Percentiles rank a stretch among this genome's conserved stretches.
phyloP scores from a whole-genome alignment of 2,888 invertebrate genomes.

The Caenorhabditis drosophilae region DNA sequence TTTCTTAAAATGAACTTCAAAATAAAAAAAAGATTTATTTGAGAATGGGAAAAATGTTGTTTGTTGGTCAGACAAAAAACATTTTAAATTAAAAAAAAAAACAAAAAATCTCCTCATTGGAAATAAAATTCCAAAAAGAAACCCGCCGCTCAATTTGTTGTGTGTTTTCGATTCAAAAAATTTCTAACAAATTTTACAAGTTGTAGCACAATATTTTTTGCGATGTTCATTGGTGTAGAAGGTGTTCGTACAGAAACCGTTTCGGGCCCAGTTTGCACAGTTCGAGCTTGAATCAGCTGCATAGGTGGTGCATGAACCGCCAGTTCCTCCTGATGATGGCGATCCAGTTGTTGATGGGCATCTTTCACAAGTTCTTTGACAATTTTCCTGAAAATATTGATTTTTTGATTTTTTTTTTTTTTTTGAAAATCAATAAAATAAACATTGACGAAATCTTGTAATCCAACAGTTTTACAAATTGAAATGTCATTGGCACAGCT shows the following conservation, averaged over 20 bases:
- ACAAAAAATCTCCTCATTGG: too few relatives aligned
- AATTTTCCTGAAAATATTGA: constrained; percentile 8
- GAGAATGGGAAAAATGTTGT: too few relatives aligned
- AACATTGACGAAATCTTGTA: constrained; percentile 7
- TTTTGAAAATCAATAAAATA: neutral
- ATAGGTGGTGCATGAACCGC: neutral
- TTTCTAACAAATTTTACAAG: constrained; percentile 27
- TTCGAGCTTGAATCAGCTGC: constrained; percentile 13
- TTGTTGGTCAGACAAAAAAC: too few relatives aligned
- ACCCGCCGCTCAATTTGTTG: too few relatives aligned
- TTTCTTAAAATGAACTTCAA: too few relatives aligned
- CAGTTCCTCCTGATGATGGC: neutral
- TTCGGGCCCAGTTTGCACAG: constrained; percentile 24
- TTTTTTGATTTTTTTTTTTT: too few relatives aligned
- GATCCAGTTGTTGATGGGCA: neutral
- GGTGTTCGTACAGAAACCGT: constrained; percentile 34
- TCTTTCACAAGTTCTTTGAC: constrained; percentile 40
- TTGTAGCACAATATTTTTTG: constrained; percentile 19
- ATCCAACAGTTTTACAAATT: neutral
- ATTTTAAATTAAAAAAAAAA: too few relatives aligned
- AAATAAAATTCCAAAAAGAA: too few relatives aligned
- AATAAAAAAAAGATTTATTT: too few relatives aligned
- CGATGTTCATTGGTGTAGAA: constrained; percentile 29
- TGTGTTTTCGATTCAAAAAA: neutral
- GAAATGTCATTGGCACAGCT: constrained; percentile 2